Conservation (phyloP, 2,888 invertebrate species). For the Megalurothrips usitatus region DNA sequence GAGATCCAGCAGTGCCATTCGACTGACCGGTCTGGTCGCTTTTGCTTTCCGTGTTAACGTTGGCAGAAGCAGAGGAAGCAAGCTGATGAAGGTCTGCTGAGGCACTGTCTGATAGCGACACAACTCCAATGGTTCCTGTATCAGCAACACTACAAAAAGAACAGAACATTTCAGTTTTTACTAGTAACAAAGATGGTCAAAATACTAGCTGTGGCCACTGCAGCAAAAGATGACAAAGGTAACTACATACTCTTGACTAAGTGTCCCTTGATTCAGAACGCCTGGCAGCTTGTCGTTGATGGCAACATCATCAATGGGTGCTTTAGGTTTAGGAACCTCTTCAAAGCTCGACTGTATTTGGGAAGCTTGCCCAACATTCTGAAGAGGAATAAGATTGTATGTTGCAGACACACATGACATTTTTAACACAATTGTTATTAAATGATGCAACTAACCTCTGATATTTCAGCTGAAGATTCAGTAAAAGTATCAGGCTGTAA, state of each 20-base stretch:
- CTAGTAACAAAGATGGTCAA: background rate
- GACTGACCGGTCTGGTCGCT: slow-evolving; percentile 47
- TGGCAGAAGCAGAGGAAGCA: slow-evolving; percentile 50
- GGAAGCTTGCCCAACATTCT: slow-evolving; percentile 14
- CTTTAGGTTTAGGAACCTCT: slow-evolving; percentile 17
- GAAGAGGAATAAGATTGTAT: background rate
- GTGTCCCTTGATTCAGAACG: slow-evolving; percentile 28
- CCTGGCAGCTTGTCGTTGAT: slow-evolving; percentile 27
- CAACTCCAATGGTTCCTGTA: slow-evolving; percentile 56
- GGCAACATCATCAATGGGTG: slow-evolving; percentile 32
- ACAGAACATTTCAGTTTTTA: background rate
- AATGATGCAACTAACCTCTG: background rate
- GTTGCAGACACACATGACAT: background rate
- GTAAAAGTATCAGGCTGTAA: background rate
- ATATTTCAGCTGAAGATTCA: background rate
- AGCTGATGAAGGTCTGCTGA: slow-evolving; percentile 56
- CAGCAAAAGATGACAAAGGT: background rate
- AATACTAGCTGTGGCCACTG: background rate
- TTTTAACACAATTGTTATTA: background rate
- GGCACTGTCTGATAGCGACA: slow-evolving; percentile 58
- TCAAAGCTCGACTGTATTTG: slow-evolving; percentile 34
- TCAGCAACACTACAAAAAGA: slow-evolving; percentile 54
- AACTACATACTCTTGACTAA: background rate
- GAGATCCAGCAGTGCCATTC: slow-evolving; percentile 42
- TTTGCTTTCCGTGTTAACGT: slow-evolving; percentile 50